phyloP scores from a whole-genome alignment of 2,113 vertebrate genomes.

The Camelus dromedarius region DNA sequence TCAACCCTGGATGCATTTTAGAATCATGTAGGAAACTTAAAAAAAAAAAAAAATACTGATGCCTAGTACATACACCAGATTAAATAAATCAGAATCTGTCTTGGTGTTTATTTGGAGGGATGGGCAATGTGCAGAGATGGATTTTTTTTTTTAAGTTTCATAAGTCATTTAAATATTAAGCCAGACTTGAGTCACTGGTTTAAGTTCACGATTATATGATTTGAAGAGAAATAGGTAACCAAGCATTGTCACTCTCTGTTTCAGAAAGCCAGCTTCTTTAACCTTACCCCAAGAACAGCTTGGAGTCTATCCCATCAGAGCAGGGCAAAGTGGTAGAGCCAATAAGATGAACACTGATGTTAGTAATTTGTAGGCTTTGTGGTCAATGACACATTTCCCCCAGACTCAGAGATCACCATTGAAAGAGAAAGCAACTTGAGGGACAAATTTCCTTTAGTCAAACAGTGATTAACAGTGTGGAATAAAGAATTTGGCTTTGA shows the following conservation, averaged over 20 bases:
- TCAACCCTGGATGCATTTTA: background rate
- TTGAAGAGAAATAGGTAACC: background rate
- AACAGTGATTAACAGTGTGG: background rate
- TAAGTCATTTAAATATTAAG: background rate
- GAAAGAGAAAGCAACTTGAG: constrained; percentile 15
- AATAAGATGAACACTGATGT: background rate
- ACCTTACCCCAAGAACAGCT: background rate
- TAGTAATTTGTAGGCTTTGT: background rate
- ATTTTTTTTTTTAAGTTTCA: background rate
- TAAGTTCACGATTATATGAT: background rate
- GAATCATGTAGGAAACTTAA: background rate
- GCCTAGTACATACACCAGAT: background rate
- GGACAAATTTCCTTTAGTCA: background rate
- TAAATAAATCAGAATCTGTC: background rate
- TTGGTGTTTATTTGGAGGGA: background rate
- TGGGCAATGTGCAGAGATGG: background rate
- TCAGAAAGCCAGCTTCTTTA: background rate
- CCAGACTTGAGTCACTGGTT: background rate
- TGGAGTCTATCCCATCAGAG: background rate
- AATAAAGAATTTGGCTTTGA: background rate
- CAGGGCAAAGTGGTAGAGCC: background rate
- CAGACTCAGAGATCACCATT: constrained; percentile 19
- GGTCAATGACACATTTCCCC: constrained; percentile 21
- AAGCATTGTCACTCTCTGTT: background rate
- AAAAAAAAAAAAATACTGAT: background rate